phyloP scores from a whole-genome alignment of 2,113 vertebrate genomes.

The Gallinago paraguaiae region DNA sequence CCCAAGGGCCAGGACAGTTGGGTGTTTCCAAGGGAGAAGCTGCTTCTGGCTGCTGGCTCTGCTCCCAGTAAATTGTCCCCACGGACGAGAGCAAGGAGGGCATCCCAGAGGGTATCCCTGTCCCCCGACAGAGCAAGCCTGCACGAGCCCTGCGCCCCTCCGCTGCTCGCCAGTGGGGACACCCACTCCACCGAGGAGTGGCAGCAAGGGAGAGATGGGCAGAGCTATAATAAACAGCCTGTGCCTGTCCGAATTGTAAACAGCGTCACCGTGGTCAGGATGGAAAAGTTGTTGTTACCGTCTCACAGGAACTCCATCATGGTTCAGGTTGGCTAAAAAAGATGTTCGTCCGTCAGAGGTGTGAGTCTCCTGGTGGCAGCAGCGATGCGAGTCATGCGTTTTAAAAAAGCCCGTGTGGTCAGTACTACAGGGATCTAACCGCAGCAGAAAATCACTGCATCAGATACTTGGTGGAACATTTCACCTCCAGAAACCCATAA shows the following conservation, averaged over 20 bases:
- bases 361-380: not conserved
- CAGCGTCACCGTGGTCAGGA: not conserved
- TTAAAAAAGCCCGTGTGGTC: not conserved
- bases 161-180: not conserved
- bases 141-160: accelerated
- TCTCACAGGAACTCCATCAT: not conserved
- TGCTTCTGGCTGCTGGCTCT: not conserved
- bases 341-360: not conserved
- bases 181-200: not conserved
- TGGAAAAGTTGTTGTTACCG: not conserved
- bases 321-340: not conserved
- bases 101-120: not conserved
- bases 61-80: not conserved
- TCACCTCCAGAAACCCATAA: not conserved
- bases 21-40: not conserved
- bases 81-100: not conserved
- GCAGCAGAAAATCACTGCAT: not conserved
- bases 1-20: not conserved
- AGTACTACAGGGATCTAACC: not conserved
- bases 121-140: accelerated
- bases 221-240: accelerated
- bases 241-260: not conserved
- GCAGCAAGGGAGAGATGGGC: not conserved
- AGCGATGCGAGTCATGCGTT: not conserved
- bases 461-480: not conserved